Percentiles rank a stretch among this genome's conserved stretches.
Conservation (phyloP, 2,113 vertebrate genomes). For the Brachyhypopomus occidentalis region DNA sequence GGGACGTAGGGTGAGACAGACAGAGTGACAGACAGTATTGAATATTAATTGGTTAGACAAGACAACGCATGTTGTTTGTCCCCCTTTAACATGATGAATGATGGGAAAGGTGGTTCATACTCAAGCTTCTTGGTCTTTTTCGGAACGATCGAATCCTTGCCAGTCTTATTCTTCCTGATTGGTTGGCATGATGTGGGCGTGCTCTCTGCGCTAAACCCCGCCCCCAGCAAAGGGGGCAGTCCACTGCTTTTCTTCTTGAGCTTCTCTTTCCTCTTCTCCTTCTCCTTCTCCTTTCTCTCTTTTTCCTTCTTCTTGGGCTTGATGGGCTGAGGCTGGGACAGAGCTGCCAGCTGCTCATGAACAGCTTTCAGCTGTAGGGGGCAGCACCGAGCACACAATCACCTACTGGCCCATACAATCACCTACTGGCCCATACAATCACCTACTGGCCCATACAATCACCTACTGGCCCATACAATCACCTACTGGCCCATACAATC, state of each 20-base stretch:
- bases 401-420: too few relatives aligned
- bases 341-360: slow-evolving; percentile 91
- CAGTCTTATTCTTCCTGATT: slow-evolving; percentile 66
- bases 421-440: too few relatives aligned
- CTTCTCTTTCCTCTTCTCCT: slow-evolving; percentile 85
- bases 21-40: neutral
- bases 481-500: too few relatives aligned
- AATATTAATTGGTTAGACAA: too few relatives aligned
- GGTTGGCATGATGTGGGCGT: slow-evolving; percentile 54
- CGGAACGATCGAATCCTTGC: slow-evolving; percentile 62
- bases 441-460: too few relatives aligned
- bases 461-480: too few relatives aligned
- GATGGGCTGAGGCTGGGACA: slow-evolving; percentile 89
- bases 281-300: slow-evolving; percentile 89
- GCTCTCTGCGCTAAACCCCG: slow-evolving; percentile 75
- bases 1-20: neutral
- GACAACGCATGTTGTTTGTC: too few relatives aligned
- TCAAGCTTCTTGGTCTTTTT: slow-evolving; percentile 87
- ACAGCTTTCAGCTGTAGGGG: slow-evolving; percentile 87
- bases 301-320: slow-evolving; percentile 92
- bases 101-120: slow-evolving; percentile 53
- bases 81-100: neutral
- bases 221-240: slow-evolving; percentile 53
- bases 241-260: slow-evolving; percentile 85
- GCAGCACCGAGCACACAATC: neutral